phyloP scores from a whole-genome alignment of 2,797 vertebrate genomes.

The Acrossocheilus fasciatus region DNA sequence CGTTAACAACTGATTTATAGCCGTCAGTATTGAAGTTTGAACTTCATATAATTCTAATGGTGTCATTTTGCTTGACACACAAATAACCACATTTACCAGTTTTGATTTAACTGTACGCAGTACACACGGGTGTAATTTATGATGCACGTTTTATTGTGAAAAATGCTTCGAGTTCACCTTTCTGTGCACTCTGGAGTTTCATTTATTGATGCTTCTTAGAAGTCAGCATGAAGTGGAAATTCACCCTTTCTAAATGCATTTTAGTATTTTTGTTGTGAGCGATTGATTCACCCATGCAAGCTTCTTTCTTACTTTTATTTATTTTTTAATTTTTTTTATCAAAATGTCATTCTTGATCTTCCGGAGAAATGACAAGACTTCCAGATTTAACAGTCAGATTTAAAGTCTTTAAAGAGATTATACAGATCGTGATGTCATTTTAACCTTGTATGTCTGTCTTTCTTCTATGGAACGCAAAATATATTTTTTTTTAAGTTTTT shows the following conservation, averaged over 20 bases:
- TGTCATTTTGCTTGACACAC: neutral
- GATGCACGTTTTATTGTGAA: neutral
- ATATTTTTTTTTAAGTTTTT: too few relatives aligned
- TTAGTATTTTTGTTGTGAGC: neutral
- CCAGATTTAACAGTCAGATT: too few relatives aligned
- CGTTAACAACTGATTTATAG: neutral
- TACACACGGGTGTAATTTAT: neutral
- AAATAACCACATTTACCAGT: neutral
- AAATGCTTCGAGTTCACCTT: neutral
- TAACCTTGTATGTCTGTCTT: neutral
- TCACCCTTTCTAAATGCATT: neutral
- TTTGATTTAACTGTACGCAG: neutral
- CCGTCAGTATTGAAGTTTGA: neutral
- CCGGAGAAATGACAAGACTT: neutral
- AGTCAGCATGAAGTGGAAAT: too few relatives aligned
- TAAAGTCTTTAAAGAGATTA: neutral
- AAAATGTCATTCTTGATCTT: neutral
- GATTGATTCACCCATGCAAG: neutral
- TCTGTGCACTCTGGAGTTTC: neutral
- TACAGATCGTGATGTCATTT: neutral
- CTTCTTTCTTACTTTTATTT: neutral
- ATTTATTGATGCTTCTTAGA: too few relatives aligned
- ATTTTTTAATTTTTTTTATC: neutral
- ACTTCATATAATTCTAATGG: neutral
- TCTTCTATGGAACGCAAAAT: neutral